phyloP scores from a whole-genome alignment of 2,888 invertebrate genomes.

The Macaria notata region DNA sequence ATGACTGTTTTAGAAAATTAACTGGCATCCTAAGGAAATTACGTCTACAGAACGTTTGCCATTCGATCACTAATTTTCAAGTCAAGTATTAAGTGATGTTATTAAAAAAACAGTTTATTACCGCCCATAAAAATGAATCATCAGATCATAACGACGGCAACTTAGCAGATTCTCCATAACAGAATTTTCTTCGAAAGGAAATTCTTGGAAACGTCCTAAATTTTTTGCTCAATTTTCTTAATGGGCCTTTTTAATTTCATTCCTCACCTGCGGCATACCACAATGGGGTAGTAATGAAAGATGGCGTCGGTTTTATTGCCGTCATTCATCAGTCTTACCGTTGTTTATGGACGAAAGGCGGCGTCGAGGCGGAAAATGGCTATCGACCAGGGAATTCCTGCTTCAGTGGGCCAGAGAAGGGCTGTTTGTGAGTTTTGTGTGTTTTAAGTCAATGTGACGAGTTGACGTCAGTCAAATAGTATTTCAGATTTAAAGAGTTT shows the following conservation, averaged over 20 bases:
- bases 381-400: slow-evolving; percentile 20
- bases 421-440: neutral
- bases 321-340: slow-evolving; percentile 45
- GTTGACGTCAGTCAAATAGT: too few species aligned
- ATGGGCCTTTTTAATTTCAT: slow-evolving; percentile 38
- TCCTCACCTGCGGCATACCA: slow-evolving; percentile 42
- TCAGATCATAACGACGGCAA: slow-evolving; percentile 13
- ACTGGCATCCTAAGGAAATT: too few species aligned
- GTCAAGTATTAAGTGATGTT: too few species aligned
- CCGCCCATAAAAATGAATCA: slow-evolving; percentile 5
- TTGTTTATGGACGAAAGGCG: slow-evolving; percentile 35
- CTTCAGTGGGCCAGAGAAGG: slow-evolving; percentile 11
- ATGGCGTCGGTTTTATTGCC: slow-evolving; percentile 44
- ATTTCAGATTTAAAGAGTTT: too few species aligned
- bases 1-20: too few species aligned
- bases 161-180: slow-evolving; percentile 13
- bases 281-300: slow-evolving; percentile 41
- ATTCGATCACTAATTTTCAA: too few species aligned
- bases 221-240: slow-evolving; percentile 29
- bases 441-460: too few species aligned
- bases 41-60: too few species aligned
- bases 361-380: slow-evolving; percentile 37
- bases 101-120: neutral
- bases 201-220: slow-evolving; percentile 9
- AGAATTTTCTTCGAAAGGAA: neutral